phyloP scores from a whole-genome alignment of 2,888 invertebrate species.

The Altica lythri region DNA sequence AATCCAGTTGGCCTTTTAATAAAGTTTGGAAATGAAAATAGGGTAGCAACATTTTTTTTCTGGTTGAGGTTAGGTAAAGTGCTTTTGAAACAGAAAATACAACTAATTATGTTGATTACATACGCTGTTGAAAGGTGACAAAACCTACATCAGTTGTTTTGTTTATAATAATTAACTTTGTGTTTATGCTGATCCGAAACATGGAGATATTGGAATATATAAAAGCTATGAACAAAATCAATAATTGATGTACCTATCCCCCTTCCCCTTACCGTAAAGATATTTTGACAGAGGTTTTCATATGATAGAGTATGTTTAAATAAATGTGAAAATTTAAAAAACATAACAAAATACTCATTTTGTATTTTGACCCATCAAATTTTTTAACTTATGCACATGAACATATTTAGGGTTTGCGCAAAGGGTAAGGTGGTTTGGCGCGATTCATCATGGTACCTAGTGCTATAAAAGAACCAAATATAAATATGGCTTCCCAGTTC shows the following conservation, averaged over 20 bases:
- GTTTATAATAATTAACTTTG: conserved; percentile 14
- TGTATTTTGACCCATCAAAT: conserved; percentile 32
- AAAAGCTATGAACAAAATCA: conserved; percentile 53
- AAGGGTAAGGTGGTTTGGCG: conserved; percentile 51
- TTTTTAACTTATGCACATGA: conserved; percentile 53
- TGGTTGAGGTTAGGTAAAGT: conserved; percentile 32
- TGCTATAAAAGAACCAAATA: conserved; percentile 23
- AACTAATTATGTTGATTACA: conserved; percentile 29
- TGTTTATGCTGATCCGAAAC: conserved; percentile 26
- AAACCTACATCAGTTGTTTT: conserved; percentile 20
- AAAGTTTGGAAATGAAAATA: conserved; percentile 7
- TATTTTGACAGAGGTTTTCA: conserved; percentile 34
- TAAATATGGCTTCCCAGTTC: conserved; percentile 48
- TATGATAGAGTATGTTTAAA: conserved; percentile 21
- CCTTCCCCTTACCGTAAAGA: conserved; percentile 49
- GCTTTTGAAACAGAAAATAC: conserved; percentile 19
- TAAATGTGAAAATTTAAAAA: conserved; percentile 4
- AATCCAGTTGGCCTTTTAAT: conserved; percentile 9
- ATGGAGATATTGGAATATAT: conserved; percentile 39
- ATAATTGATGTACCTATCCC: conserved; percentile 53
- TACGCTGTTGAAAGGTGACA: conserved; percentile 18
- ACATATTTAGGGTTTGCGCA: conserved; percentile 52
- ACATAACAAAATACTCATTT: conserved; percentile 26
- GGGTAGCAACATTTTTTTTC: conserved; percentile 21
- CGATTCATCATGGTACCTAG: conserved; percentile 46